A percentile compares a stretch with the other conserved stretches of the same genome.
These are phyloP conservation scores for Aplysina aerophoba DNA, from an alignment of 37 sponge, comb jelly and placozoan species.

Conservation along the genomic window DNA sequence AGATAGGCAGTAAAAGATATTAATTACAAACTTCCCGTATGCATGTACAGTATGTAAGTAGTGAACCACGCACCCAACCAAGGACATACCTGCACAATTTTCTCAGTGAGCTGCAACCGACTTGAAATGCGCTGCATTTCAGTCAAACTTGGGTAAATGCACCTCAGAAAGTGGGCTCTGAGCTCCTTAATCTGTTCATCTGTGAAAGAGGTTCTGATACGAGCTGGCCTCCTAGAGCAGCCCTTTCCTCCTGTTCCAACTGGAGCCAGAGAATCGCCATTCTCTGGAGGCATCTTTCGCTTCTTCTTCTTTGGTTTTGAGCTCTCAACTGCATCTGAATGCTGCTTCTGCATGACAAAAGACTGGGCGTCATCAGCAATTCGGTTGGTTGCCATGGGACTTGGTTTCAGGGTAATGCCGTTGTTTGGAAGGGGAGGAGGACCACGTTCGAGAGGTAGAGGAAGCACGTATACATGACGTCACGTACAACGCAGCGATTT, in stretches of 20 bases:
- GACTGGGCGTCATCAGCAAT: too few species aligned
- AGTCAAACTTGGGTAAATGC: constrained; percentile 21
- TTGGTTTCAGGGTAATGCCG: too few species aligned
- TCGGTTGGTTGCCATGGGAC: too few species aligned
- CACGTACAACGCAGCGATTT: too few species aligned
- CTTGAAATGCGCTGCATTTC: constrained; percentile 2
- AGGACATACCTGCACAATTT: constrained; percentile 5
- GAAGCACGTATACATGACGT: too few species aligned
- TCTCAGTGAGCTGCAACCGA: neutral
- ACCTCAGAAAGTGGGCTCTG: neutral
- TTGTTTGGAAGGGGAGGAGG: too few species aligned
- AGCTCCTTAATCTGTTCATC: constrained; percentile 12
- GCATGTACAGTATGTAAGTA: too few species aligned
- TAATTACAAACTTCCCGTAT: neutral
- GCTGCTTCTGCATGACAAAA: too few species aligned
- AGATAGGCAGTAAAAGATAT: too few species aligned
- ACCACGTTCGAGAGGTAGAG: too few species aligned
- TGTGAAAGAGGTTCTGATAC: constrained; percentile 18
- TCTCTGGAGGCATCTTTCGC: neutral
- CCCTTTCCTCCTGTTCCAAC: neutral
- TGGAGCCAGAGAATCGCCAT: neutral
- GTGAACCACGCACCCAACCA: too few species aligned
- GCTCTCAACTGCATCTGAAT: neutral
- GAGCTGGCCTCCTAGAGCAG: neutral
- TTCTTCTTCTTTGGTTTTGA: constrained; percentile 28